Evolutionary conservation across 2,888 invertebrate genomes (phyloP), one percentile per base, ranked within the genome.

Genomic region (Nemotelus pantherinus): DNA sequence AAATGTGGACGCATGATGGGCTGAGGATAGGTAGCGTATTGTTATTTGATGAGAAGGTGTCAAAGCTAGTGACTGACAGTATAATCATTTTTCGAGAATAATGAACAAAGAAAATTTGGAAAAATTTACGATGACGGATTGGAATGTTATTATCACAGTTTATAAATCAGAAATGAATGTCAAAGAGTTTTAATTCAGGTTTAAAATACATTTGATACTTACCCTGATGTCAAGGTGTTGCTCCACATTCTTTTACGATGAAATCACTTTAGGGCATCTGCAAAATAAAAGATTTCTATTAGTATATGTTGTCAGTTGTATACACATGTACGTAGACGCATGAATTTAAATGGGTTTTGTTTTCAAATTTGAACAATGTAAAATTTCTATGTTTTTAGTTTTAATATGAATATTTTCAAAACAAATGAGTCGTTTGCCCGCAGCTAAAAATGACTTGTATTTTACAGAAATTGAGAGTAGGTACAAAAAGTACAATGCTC

Each of bases 171-270:
- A 70, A 41, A 5, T 53, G 53, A 65, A 47, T 45, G 44, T 47
- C 7, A 47, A 65, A 65, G 47, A 65, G 63, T 63, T 63, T 25
- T 45, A 45, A 47, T 25, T 4, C 43, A 39, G n/a, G 53, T 71
- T 44, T 48, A 25, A 68, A 68, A 25, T 68, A 5, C 9, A 41
- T 50, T 72, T 57, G 45, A 53, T 70, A 57, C 80, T 78, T 76
- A 80, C 80, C 80, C 80, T 76, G 80, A 78, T 72, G 80, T 58
- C 55, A 80, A 53, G 10, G 80, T 77, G 72, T 80, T 80, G 53
- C 78, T 70, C 80, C 80, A 80, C 80, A 80, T 80, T 43, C 3
- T 71, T 41, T 64, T 64, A 43, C 10, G 53, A 39, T 53, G 55
- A 25, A 25, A 25, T 25, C 25, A 25, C 25, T 25, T 25, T 25